Evolutionary conservation across 2,888 invertebrate species (phyloP), one percentile per base, ranked within the genome.

Genomic region (Willowsia nigromaculata): DNA sequence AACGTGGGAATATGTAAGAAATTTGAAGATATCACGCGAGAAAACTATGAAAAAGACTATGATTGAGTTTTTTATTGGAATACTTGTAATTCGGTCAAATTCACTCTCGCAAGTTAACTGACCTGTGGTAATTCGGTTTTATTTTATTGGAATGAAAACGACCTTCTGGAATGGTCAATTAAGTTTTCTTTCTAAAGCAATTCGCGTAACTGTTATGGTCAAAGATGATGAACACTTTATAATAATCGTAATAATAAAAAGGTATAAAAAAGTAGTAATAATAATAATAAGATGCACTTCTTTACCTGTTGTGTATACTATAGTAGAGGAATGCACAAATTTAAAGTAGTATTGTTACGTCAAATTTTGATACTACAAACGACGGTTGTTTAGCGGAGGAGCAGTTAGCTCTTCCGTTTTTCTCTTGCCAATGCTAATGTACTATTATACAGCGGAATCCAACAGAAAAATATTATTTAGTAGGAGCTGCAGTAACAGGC

Each of bases 331-430:
- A 62, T 30, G n/a, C n/a, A 62, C 62, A 56, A 56, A n/a, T n/a
- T 56, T 56, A 56, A 56, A 22, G 56, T 22, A 56, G 56, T 56
- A 56, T 18, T 50, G 18, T 18, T 50, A 50, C 18, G n/a, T 1
- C 18, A 7, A 56, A n/a, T n/a, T n/a, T n/a, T 56, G 56, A 25
- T 56, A n/a, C n/a, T n/a, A n/a, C n/a, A n/a, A 22, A 56, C 43
- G 43, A 43, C 11, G 43, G 13, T 43, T 56, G n/a, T n/a, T n/a
- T n/a, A n/a, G n/a, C n/a, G n/a, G n/a, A n/a, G 56, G 56, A 62
- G 62, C 62, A 62, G 62, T 62, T 62, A 62, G 30, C 62, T 30
- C 62, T 62, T 59, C 59, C 59, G 59, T 59, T 59, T 59, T 62
- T 30, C 30, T 30, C 2, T 62, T 27, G 13, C 62, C 25, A 30